Conservation (phyloP, 2,113 vertebrate genomes). For the Cyanoramphus novaezelandiae region DNA sequence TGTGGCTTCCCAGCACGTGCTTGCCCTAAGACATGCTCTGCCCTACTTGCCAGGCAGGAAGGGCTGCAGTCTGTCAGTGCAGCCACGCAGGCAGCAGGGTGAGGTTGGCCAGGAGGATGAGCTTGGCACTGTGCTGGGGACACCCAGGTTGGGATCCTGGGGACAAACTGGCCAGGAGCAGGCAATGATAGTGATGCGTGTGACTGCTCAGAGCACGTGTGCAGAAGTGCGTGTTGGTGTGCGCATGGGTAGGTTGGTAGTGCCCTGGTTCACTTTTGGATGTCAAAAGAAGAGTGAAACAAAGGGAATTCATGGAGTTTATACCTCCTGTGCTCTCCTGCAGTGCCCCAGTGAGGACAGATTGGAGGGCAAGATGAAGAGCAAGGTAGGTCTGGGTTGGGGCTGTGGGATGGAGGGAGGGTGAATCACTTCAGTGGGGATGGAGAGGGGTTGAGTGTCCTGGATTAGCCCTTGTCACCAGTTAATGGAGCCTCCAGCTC, state of each 20-base stretch:
- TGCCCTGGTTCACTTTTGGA: background rate
- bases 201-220: accelerated
- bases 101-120: background rate
- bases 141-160: background rate
- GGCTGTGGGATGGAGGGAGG: background rate
- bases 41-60: background rate
- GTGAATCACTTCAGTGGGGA: background rate
- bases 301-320: background rate
- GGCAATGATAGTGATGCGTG: background rate
- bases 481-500: background rate
- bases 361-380: background rate
- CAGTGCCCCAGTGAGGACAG: slow-evolving; percentile 60
- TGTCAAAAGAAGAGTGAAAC: background rate
- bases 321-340: background rate
- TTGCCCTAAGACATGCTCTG: background rate
- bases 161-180: background rate
- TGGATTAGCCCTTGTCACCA: background rate
- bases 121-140: background rate
- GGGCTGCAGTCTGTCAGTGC: background rate
- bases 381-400: background rate
- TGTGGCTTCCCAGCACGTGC: accelerated
- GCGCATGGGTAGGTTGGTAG: accelerated
- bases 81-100: background rate
- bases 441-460: background rate
- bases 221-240: accelerated